A percentile compares a stretch with the other conserved stretches of the same genome.
These are phyloP conservation scores for Amphibalanus amphitrite DNA, from an alignment of 1,140 invertebrate genomes.

Conservation along the genomic window DNA sequence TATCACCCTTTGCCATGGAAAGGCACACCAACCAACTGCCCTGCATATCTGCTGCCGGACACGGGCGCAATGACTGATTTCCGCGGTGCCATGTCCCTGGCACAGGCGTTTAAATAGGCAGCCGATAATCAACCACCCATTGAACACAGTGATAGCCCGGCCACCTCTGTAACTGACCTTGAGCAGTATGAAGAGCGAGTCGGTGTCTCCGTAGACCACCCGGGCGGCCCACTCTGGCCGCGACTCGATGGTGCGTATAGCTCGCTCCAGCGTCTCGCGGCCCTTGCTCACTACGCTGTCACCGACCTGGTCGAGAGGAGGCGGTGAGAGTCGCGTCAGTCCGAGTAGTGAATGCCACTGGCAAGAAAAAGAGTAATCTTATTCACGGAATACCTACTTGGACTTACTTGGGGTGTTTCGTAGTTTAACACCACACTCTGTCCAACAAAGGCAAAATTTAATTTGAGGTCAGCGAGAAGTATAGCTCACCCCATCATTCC, in stretches of 20 bases:
- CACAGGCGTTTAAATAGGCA: no score
- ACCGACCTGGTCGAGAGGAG: conserved; percentile 51
- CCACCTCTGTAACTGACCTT: background rate
- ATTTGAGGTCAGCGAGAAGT: background rate
- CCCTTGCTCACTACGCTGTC: conserved; percentile 94
- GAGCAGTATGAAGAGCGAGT: conserved; percentile 67
- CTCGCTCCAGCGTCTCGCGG: conserved; percentile 79
- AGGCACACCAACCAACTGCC: no score
- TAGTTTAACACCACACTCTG: background rate
- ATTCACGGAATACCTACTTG: background rate
- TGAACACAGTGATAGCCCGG: no score
- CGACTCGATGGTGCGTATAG: conserved; percentile 66
- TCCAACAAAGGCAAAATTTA: background rate
- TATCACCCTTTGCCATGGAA: no score
- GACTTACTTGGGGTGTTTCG: background rate
- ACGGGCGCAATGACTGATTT: no score
- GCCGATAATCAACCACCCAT: no score
- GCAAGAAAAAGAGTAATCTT: conserved; percentile 4
- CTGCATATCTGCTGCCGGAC: no score
- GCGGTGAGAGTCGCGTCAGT: background rate
- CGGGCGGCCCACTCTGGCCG: conserved; percentile 57
- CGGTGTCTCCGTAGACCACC: conserved; percentile 96
- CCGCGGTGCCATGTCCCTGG: no score
- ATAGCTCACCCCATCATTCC: background rate
- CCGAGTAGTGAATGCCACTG: conserved; percentile 7